These are phyloP conservation scores for Syncerus caffer DNA, from an alignment of 2,797 vertebrate genomes.

Conservation along the genomic window DNA sequence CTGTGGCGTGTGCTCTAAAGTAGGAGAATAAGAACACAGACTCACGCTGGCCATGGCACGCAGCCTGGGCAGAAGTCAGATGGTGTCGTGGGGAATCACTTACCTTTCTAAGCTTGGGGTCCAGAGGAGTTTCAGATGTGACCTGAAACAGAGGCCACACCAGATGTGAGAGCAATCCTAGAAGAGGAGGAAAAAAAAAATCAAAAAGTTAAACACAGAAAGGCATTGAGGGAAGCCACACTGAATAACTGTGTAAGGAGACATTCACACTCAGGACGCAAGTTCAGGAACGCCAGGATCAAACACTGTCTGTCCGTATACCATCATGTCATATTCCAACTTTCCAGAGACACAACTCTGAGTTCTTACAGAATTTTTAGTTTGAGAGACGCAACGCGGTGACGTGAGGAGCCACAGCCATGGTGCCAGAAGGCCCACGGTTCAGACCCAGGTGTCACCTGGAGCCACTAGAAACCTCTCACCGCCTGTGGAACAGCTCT, in stretches of 20 bases:
- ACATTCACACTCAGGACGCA: not conserved
- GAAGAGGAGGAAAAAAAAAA: not conserved
- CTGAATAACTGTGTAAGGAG: not conserved
- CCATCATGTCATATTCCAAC: not conserved
- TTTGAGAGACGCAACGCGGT: not conserved
- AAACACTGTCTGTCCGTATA: not conserved
- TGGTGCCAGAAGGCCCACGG: not conserved
- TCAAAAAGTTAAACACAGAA: not conserved
- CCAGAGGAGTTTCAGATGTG: slow-evolving; percentile 24
- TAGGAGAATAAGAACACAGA: not conserved
- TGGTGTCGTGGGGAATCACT: not conserved
- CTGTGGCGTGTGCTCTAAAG: not conserved
- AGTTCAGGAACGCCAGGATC: not conserved
- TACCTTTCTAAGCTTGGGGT: slow-evolving; percentile 42
- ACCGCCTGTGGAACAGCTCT: not conserved
- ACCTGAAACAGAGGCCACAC: not conserved
- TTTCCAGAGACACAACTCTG: not conserved
- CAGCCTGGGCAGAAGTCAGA: not conserved
- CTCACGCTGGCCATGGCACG: not conserved
- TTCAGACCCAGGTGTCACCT: not conserved
- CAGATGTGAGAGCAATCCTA: slow-evolving; percentile 33
- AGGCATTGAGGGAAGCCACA: not conserved
- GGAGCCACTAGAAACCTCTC: not conserved
- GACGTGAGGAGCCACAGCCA: not conserved
- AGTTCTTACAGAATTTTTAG: not conserved